Conservation (phyloP, 2,888 invertebrate species). For the Patella ulyssiponensis region DNA sequence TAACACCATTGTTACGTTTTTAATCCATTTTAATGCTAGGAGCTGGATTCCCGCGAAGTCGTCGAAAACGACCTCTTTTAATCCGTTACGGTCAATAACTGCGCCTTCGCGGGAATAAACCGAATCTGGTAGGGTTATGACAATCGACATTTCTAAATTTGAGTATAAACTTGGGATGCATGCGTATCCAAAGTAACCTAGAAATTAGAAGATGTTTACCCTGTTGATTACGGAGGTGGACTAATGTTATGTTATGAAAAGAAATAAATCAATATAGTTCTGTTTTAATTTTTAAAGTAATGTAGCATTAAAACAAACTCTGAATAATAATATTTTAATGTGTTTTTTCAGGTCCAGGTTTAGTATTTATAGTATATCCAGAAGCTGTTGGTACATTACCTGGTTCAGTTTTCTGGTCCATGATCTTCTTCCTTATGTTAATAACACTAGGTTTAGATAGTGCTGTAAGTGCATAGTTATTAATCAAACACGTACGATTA, state of each 20-base stretch:
- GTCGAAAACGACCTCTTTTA: too few relatives aligned
- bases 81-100: too few relatives aligned
- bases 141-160: too few relatives aligned
- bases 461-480: constrained; percentile 79
- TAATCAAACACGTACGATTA: neutral
- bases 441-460: constrained; percentile 96
- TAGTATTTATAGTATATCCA: constrained; percentile 97
- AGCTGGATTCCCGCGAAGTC: too few relatives aligned
- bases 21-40: too few relatives aligned
- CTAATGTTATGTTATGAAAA: neutral
- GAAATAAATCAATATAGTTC: neutral
- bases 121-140: too few relatives aligned
- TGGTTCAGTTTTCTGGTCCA: constrained; percentile 95
- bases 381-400: constrained; percentile 99
- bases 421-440: constrained; percentile 99
- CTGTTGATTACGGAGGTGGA: neutral
- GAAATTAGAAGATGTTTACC: too few relatives aligned
- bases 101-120: too few relatives aligned
- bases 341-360: constrained; percentile 82
- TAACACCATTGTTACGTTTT: too few relatives aligned
- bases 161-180: too few relatives aligned
- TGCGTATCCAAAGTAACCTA: too few relatives aligned
- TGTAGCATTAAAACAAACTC: too few relatives aligned
- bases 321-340: neutral
- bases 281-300: neutral